Conservation (phyloP, 2,113 vertebrate genomes). For the Entomyzon cyanotis region DNA sequence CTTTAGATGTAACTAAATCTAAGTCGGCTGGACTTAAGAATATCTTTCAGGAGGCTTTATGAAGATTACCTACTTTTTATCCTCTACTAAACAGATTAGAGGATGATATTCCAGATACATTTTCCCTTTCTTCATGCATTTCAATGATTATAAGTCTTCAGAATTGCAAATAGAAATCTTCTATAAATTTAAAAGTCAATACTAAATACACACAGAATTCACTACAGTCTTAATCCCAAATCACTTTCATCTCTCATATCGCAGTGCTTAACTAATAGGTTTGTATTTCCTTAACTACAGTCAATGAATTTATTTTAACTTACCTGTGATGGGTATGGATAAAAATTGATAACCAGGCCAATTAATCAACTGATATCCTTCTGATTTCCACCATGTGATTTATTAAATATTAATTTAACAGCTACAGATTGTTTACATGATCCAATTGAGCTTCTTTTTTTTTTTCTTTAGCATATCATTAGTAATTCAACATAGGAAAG, state of each 20-base stretch:
- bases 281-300: not conserved
- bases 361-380: not conserved
- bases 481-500: not conserved
- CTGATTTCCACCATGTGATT: not conserved
- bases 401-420: constrained; percentile 3
- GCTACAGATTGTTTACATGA: not conserved
- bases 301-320: not conserved
- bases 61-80: not conserved
- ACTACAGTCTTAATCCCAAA: not conserved
- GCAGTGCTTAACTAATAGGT: not conserved
- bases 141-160: not conserved
- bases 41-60: not conserved
- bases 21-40: not conserved
- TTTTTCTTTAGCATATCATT: not conserved
- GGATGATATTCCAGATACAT: not conserved
- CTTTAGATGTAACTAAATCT: not conserved
- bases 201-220: not conserved
- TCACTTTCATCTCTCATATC: not conserved
- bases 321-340: not conserved
- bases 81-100: constrained; percentile 14
- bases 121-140: not conserved
- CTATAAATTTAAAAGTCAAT: not conserved
- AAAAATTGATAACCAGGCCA: not conserved
- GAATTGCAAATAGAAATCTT: not conserved
- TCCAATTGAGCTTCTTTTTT: not conserved